Evolutionary conservation across 53 echinoderm and acorn worm species (phyloP), one percentile per base, ranked within the genome.

Genomic region (Holothuria scabra): DNA sequence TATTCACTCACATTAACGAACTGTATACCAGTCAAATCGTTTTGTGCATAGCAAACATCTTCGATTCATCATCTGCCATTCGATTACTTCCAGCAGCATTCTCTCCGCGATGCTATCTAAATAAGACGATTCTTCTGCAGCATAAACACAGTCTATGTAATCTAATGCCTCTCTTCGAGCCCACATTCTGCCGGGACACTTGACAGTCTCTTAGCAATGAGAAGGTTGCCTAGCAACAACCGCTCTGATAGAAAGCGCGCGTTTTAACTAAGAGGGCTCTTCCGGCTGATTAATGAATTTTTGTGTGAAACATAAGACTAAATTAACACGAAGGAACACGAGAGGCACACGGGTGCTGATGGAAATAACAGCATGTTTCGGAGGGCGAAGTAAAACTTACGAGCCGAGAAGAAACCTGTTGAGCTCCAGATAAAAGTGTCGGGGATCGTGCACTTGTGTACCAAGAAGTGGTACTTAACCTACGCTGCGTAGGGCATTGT

Each of bases 121-220:
- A 72, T 34, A 44, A 23, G 46, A 72, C 52, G 72, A n/a, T 25
- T 46, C 72, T 72, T 72, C 72, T 46, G 22, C 72, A 21, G 18
- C 48, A 25, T 46, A 44, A 72, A 72, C n/a, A 23, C 72, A 72
- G 14, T 8, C 72, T 35, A 44, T 72, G 72, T 72, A 72, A 72
- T 48, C 72, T 48, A 44, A 72, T 72, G 72, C 72, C 48, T 38
- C 44, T 46, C 72, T 44, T 72, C 72, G 48, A 72, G 72, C 48
- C 72, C 72, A 72, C 34, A 72, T 72, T 72, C 72, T 72, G 46
- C 72, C 72, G 72, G 72, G 72, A 72, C 72, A 72, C 72, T 72
- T 26, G 72, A 16, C 72, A 72, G 72, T 72, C 25, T 22, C 72
- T 33, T 72, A 72, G 72, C 11, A 48, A 72, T 37, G 44, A 37